Conservation (phyloP, 2,113 vertebrate species). For the Cathartes aura region DNA sequence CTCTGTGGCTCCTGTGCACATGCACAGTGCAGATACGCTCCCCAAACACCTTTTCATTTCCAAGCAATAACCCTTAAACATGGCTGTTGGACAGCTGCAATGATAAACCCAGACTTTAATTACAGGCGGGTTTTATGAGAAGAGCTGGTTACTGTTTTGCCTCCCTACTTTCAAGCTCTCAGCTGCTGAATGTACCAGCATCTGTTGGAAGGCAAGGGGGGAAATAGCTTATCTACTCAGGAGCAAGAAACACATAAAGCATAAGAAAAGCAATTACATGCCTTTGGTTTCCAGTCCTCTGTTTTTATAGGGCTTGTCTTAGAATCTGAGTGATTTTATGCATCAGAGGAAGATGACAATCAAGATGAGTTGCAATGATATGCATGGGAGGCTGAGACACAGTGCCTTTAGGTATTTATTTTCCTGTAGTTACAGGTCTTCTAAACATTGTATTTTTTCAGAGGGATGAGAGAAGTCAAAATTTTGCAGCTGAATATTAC, state of each 20-base stretch:
- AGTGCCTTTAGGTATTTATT: not conserved
- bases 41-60: not conserved
- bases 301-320: conserved; percentile 30
- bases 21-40: not conserved
- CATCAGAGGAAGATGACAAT: not conserved
- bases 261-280: conserved; percentile 58
- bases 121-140: not conserved
- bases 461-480: not conserved
- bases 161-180: not conserved
- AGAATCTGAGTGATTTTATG: conserved; percentile 17
- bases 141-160: not conserved
- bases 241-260: conserved; percentile 34
- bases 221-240: not conserved
- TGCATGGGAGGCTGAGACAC: not conserved
- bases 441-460: not conserved
- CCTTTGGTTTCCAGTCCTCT: conserved; percentile 17
- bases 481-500: not conserved
- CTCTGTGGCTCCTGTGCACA: not conserved
- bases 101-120: not conserved
- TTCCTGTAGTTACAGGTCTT: not conserved
- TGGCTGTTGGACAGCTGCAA: not conserved
- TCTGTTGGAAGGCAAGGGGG: not conserved
- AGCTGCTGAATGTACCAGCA: not conserved
- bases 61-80: not conserved
- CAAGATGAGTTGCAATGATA: not conserved